Base-by-base conservation (phyloP, 2,797 vertebrate species). In the Acrossocheilus fasciatus region DNA sequence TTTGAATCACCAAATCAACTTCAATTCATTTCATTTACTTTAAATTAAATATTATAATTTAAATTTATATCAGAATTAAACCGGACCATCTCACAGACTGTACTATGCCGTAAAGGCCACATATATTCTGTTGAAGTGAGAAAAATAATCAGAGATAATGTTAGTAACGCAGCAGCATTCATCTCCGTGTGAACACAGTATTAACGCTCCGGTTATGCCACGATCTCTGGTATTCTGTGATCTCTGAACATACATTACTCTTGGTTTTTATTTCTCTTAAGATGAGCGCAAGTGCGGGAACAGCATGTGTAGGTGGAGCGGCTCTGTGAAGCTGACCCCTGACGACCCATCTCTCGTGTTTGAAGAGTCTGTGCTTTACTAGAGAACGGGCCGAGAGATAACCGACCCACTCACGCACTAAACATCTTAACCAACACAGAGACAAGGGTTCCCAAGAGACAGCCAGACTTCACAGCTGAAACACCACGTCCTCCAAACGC, bases 371-470 rank as follows among this genome's bases (percentile, higher is more conserved):
- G 23, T 47, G 76, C 76, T 78, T 78, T 41, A 23, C 30, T 12
- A 39, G 20, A 1, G 2, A 9, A 80, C 39, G 1, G 57, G n/a
- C 72, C 12, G 66, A 39, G 30, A 18, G 50, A 69, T 70, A 50
- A 57, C 36, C 68, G 0, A 36, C 30, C 39, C 45, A 23, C 45
- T 0, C 41, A n/a, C 78, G 12, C 26, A 10, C 45, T 72, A 5
- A 17, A n/a, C 47, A 10, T 62, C 70, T 30, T 76, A 41, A 82
- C 50, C n/a, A 62, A 59, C 43, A 76, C n/a, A 43, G 57, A 86
- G 62, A 57, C 30, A 0, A 45, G 18, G 8, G 17, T 26, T n/a
- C 52, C 14, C 52, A 59, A 54, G 17, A 82, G 45, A 50, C 30
- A 76, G 41, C 45, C n/a, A 81, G 59, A 66, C 50, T 30, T 30